Evolutionary conservation across 1,140 invertebrate species (phyloP).

Genomic region (Delia radicum): DNA sequence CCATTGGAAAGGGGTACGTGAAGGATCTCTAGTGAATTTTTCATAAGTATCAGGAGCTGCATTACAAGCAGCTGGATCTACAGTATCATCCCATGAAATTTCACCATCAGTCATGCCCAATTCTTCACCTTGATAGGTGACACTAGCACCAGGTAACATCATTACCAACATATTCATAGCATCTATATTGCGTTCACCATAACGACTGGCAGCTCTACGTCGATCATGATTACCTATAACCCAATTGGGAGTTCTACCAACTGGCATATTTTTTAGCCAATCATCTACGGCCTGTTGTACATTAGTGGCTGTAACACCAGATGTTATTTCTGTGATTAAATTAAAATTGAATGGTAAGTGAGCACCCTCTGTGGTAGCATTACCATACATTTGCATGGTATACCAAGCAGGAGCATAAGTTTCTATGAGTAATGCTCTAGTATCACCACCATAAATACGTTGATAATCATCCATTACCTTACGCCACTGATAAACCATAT

Average conservation of each 20-base stretch:
- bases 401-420: conserved; percentile 59
- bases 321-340: conserved; percentile 55
- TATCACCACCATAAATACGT: conserved; percentile 51
- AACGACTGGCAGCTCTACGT: conserved; percentile 61
- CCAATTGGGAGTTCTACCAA: conserved; percentile 57
- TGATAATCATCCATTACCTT: conserved; percentile 61
- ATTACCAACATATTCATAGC: conserved; percentile 69
- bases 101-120: conserved; percentile 71
- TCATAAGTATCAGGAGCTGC: conserved; percentile 56
- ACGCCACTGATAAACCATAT: conserved; percentile 64
- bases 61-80: conserved; percentile 63
- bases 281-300: conserved; percentile 54
- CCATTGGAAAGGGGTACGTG: conserved; percentile 79
- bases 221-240: conserved; percentile 71
- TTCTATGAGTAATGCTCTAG: conserved; percentile 73
- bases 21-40: conserved; percentile 65
- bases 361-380: conserved; percentile 58
- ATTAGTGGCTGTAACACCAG: conserved; percentile 52
- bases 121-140: conserved; percentile 66
- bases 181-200: conserved; percentile 65
- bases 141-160: conserved; percentile 71
- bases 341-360: conserved; percentile 67
- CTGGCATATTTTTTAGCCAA: conserved; percentile 58
- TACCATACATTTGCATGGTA: conserved; percentile 62
- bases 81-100: conserved; percentile 58